These are phyloP conservation scores for Syncerus caffer DNA, from an alignment of 2,797 vertebrate genomes.

Conservation along the genomic window DNA sequence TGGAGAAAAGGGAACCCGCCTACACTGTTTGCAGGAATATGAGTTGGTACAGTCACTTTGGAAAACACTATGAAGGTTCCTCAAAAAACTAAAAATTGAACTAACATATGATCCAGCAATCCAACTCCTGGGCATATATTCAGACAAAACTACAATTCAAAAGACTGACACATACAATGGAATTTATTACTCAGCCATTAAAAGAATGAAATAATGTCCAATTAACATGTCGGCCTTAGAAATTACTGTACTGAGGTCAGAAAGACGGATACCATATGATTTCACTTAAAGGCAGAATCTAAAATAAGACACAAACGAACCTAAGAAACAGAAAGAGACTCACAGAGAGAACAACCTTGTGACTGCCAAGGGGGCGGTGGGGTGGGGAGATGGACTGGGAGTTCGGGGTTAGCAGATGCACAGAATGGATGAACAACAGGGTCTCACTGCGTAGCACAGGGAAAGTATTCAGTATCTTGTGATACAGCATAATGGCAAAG, in stretches of 20 bases:
- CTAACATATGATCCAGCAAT: neutral
- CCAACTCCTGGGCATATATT: neutral
- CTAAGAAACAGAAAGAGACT: neutral
- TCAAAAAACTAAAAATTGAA: neutral
- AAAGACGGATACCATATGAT: neutral
- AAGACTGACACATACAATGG: neutral
- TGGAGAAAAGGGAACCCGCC: neutral
- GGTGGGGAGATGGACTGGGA: neutral
- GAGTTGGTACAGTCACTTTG: neutral
- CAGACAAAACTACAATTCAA: neutral
- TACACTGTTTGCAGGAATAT: neutral
- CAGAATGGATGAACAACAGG: neutral
- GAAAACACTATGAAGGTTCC: neutral
- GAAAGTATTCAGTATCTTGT: neutral
- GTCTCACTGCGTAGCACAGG: neutral
- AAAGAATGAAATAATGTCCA: neutral
- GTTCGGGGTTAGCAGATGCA: neutral
- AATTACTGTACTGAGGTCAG: neutral
- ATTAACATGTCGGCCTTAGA: neutral
- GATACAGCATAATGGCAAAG: neutral
- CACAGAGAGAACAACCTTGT: neutral
- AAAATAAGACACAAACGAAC: neutral
- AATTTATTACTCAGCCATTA: neutral
- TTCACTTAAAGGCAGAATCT: neutral
- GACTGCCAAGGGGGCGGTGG: neutral